These are phyloP conservation scores for Drosophila arizonae DNA, from an alignment of 1,140 invertebrate species.

Conservation along the genomic window DNA sequence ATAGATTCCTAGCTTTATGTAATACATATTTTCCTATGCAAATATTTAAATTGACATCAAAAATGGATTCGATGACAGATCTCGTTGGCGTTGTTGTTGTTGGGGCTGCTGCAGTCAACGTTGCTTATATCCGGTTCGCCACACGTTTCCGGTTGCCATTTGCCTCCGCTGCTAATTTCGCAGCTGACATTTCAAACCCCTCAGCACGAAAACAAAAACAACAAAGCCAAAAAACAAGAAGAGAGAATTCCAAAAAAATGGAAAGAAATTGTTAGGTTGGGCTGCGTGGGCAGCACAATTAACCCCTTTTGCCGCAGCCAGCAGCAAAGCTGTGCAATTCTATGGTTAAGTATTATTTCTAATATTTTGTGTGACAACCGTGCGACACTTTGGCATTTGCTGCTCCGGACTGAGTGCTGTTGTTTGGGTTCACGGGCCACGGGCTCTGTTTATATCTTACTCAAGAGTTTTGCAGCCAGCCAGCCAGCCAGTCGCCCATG, in stretches of 20 bases:
- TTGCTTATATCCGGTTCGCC: slow-evolving; percentile 74
- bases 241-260: slow-evolving; percentile 16
- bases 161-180: slow-evolving; percentile 63
- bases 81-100: slow-evolving; percentile 29
- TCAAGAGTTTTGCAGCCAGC: slow-evolving; percentile 58
- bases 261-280: slow-evolving; percentile 29
- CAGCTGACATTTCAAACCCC: slow-evolving; percentile 54
- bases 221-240: slow-evolving; percentile 3
- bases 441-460: slow-evolving; percentile 70
- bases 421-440: slow-evolving; percentile 26
- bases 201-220: slow-evolving; percentile 10
- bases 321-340: slow-evolving; percentile 71
- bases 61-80: slow-evolving; percentile 43
- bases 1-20: slow-evolving; percentile 13
- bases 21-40: not conserved
- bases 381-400: slow-evolving; percentile 76
- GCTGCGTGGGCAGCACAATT: slow-evolving; percentile 47
- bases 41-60: slow-evolving; percentile 15
- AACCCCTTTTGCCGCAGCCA: slow-evolving; percentile 38
- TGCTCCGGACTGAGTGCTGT: slow-evolving; percentile 23
- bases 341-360: slow-evolving; percentile 81
- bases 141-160: slow-evolving; percentile 77
- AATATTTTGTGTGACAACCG: slow-evolving; percentile 79
- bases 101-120: slow-evolving; percentile 47
- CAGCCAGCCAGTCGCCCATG: slow-evolving; percentile 15